phyloP scores from a whole-genome alignment of 2,888 invertebrate species.

The Blastobasis adustella region DNA sequence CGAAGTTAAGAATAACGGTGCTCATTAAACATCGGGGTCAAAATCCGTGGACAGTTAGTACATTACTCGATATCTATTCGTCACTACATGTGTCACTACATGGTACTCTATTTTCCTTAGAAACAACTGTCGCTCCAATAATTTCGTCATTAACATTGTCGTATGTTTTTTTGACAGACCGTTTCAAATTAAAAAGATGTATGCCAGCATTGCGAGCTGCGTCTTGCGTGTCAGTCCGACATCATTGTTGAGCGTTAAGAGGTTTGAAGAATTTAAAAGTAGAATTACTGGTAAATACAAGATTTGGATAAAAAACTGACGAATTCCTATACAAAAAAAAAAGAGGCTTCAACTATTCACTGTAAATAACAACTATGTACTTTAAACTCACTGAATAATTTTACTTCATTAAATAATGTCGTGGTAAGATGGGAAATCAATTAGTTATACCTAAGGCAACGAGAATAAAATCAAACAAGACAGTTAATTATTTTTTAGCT shows the following conservation, averaged over 20 bases:
- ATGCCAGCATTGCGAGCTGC: constrained; percentile 4
- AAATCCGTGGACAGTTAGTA: constrained; percentile 51
- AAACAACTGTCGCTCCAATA: constrained; percentile 10
- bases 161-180: neutral
- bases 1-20: constrained; percentile 64
- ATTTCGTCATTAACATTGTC: constrained; percentile 1
- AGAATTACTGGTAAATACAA: constrained; percentile 2
- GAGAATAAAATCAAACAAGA: constrained; percentile 26
- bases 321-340: no score
- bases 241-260: constrained; percentile 1
- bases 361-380: no score
- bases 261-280: constrained; percentile 8
- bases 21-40: constrained; percentile 69
- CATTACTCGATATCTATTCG: constrained; percentile 51
- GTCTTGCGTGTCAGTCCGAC: constrained; percentile 4
- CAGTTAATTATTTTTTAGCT: constrained; percentile 36
- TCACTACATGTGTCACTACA: constrained; percentile 33
- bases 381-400: no score
- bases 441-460: constrained; percentile 22
- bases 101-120: constrained; percentile 22
- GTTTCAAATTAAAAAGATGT: constrained; percentile 5
- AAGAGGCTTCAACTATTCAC: no score
- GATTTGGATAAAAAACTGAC: constrained; percentile 1
- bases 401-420: no score
- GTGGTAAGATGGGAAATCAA: constrained; percentile 4